Evolutionary conservation across 2,113 vertebrate species (phyloP).

Genomic region (Charadrius vociferus): DNA sequence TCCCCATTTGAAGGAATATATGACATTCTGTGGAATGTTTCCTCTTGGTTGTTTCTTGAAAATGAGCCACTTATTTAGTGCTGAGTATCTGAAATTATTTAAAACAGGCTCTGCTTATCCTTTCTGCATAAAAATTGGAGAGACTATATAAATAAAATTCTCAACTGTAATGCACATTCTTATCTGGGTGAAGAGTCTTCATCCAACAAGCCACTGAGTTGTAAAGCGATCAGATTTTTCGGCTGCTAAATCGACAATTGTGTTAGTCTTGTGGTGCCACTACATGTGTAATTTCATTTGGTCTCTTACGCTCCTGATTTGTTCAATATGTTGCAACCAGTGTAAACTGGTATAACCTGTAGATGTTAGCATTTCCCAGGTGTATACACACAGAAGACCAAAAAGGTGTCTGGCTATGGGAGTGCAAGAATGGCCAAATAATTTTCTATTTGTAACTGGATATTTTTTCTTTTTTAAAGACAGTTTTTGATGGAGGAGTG

Average conservation of each 20-base stretch:
- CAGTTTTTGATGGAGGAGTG: not conserved
- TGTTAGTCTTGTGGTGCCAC: not conserved
- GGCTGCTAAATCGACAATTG: not conserved
- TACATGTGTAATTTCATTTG: not conserved
- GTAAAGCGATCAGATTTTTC: not conserved
- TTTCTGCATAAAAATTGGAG: not conserved
- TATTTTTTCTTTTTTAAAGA: not conserved
- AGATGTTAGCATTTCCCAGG: not conserved
- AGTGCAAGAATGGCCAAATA: not conserved
- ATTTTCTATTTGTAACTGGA: not conserved
- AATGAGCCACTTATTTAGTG: constrained; percentile 28
- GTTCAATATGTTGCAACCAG: not conserved
- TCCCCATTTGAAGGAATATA: not conserved
- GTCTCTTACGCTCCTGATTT: not conserved
- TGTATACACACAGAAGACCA: not conserved
- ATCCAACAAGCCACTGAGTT: not conserved
- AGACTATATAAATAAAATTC: not conserved
- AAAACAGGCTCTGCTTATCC: not conserved
- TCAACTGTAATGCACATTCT: not conserved
- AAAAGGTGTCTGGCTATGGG: not conserved
- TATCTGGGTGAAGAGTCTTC: not conserved
- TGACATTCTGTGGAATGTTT: not conserved
- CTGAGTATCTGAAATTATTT: constrained; percentile 36
- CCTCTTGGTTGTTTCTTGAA: not conserved
- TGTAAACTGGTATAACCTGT: not conserved